Evolutionary conservation across 2,797 vertebrate genomes (phyloP).

Genomic region (Australoheros facetus): DNA sequence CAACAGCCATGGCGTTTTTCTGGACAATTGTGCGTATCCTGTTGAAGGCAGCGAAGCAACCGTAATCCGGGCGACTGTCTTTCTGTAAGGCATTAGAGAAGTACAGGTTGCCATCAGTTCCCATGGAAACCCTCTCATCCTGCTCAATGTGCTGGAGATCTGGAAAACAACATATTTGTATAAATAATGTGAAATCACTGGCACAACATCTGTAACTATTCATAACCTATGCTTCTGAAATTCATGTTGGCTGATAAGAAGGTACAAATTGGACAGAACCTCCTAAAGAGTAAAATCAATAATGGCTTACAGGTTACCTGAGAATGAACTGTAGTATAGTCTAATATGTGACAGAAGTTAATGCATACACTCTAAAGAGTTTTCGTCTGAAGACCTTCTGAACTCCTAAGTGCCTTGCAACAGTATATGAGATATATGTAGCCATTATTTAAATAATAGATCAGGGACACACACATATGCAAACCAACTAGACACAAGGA

Average conservation of each 20-base stretch:
- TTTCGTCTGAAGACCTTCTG: conserved; percentile 26
- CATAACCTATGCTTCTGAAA: not conserved
- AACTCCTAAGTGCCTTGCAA: conserved; percentile 8
- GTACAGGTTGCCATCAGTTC: conserved; percentile 92
- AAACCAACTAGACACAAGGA: not conserved
- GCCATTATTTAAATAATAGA: conserved; percentile 41
- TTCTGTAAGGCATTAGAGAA: conserved; percentile 88
- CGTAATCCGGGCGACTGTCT: conserved; percentile 91
- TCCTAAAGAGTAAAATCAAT: not conserved
- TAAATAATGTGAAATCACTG: not conserved
- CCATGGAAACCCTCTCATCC: conserved; percentile 91
- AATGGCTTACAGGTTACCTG: not conserved
- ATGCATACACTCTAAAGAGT: conserved; percentile 34
- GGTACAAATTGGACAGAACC: not conserved
- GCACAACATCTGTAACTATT: not conserved
- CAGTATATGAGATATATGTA: conserved; percentile 36
- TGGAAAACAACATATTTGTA: conserved; percentile 68
- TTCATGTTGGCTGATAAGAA: not conserved
- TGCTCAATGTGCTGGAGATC: conserved; percentile 90
- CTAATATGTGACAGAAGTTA: conserved; percentile 12
- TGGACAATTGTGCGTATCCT: conserved; percentile 91
- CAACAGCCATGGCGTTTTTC: conserved; percentile 83
- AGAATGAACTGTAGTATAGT: not conserved
- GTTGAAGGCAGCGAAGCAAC: conserved; percentile 89
- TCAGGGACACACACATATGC: conserved; percentile 17